Conservation (phyloP, 1,140 invertebrate genomes). For the Bursaphelenchus mucronatus region DNA sequence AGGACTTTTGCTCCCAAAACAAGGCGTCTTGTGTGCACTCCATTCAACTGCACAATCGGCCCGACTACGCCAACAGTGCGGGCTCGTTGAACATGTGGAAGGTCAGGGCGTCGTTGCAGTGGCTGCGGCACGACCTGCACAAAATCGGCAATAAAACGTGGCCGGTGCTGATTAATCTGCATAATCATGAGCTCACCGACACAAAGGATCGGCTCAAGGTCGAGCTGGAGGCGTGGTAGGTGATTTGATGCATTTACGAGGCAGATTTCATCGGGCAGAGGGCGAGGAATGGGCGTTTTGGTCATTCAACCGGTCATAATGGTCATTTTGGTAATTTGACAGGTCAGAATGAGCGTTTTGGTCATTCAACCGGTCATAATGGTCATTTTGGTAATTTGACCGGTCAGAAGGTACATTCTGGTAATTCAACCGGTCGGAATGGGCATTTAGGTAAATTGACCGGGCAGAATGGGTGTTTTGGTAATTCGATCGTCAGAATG, state of each 20-base stretch:
- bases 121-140: conserved; percentile 32
- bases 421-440: too few relatives aligned
- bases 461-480: too few relatives aligned
- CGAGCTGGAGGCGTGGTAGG: neutral
- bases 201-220: neutral
- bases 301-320: too few relatives aligned
- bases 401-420: too few relatives aligned
- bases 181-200: conserved; percentile 28
- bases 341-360: too few relatives aligned
- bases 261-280: conserved; percentile 1
- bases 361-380: too few relatives aligned
- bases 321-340: too few relatives aligned
- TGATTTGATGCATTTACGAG: neutral
- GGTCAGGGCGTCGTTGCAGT: conserved; percentile 38
- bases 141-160: conserved; percentile 33
- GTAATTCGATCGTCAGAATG: too few relatives aligned
- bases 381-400: too few relatives aligned
- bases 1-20: conserved; percentile 41
- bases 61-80: conserved; percentile 40
- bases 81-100: conserved; percentile 32
- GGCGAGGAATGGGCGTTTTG: too few relatives aligned
- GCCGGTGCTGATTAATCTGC: conserved; percentile 46
- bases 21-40: conserved; percentile 35
- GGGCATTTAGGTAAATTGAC: too few relatives aligned
- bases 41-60: conserved; percentile 44